Conservation (phyloP, 2,888 invertebrate genomes). For the Diachrysia chrysitis region DNA sequence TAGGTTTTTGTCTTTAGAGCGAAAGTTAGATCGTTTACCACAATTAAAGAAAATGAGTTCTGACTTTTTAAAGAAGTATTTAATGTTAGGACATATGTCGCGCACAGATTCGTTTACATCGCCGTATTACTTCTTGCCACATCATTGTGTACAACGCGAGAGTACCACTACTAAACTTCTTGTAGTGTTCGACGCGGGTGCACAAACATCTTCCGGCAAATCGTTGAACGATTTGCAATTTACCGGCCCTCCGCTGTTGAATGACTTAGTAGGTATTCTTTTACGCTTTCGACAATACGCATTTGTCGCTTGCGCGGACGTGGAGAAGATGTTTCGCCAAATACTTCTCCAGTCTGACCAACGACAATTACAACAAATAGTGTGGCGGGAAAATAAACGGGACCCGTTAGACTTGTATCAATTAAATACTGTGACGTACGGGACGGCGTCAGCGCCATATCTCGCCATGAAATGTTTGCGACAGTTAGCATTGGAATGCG, state of each 20-base stretch:
- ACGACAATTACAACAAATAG: neutral
- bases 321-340: slow-evolving; percentile 6
- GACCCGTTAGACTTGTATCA: neutral
- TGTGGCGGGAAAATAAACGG: neutral
- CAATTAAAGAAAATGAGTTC: neutral
- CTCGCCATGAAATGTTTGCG: neutral
- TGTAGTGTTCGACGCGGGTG: neutral
- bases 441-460: neutral
- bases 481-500: neutral
- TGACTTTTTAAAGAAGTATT: neutral
- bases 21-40: neutral
- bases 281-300: neutral
- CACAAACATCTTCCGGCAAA: neutral
- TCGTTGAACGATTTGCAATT: slow-evolving; percentile 5
- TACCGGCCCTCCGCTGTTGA: neutral
- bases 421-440: slow-evolving; percentile 1
- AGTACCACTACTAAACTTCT: neutral
- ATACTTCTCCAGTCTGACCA: neutral
- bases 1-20: neutral
- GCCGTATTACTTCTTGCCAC: neutral
- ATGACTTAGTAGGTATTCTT: slow-evolving; percentile 5
- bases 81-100: neutral
- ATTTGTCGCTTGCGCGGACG: slow-evolving; percentile 5
- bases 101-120: neutral
- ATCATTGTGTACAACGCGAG: neutral